These are phyloP conservation scores for Tiaroga cobitis DNA, from an alignment of 2,797 vertebrate genomes.

Conservation along the genomic window DNA sequence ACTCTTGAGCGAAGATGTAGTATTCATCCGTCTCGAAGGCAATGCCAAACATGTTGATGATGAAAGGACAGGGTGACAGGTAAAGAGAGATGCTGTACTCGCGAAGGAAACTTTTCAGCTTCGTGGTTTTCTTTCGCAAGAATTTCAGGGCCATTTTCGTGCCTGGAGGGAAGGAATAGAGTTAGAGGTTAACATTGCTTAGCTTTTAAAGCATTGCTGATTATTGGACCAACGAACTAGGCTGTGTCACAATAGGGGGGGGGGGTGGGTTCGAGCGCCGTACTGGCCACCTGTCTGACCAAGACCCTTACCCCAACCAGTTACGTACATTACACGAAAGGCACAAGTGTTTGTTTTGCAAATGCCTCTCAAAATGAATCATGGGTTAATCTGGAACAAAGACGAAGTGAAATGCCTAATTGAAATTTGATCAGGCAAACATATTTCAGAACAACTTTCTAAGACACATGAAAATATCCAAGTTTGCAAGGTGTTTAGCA, in stretches of 20 bases:
- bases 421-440: no score
- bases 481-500: neutral
- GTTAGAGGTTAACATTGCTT: conserved; percentile 36
- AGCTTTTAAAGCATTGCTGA: conserved; percentile 20
- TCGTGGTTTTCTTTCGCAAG: conserved; percentile 86
- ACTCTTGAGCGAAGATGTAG: conserved; percentile 87
- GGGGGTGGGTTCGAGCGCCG: neutral
- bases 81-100: conserved; percentile 87
- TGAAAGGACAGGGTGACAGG: conserved; percentile 84
- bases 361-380: no score
- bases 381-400: no score
- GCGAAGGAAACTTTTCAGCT: conserved; percentile 84
- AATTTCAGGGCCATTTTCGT: conserved; percentile 87
- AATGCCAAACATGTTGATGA: conserved; percentile 87
- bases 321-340: no score
- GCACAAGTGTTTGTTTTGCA: no score
- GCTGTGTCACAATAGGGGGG: no score
- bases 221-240: neutral
- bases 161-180: conserved; percentile 63
- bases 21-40: conserved; percentile 85
- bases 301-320: no score
- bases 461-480: neutral
- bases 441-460: neutral
- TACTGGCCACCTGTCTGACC: neutral
- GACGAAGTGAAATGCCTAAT: no score